Conservation (phyloP, 23 tunicate genomes). For the Ascidia mentula region DNA sequence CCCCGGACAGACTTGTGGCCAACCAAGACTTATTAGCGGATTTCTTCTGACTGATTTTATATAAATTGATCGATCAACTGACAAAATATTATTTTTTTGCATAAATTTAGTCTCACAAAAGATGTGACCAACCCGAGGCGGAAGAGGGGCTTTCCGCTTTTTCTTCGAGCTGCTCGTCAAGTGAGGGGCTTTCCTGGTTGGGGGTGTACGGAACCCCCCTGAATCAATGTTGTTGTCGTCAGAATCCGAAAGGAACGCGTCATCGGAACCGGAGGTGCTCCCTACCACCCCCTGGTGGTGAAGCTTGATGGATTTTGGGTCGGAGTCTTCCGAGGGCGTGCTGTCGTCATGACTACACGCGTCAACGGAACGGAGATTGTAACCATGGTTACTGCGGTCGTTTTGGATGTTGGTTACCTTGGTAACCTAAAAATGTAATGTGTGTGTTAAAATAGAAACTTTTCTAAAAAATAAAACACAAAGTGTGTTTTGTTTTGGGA, state of each 20-base stretch:
- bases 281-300: neutral
- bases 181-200: neutral
- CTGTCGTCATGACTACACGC: neutral
- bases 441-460: neutral
- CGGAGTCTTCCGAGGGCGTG: neutral
- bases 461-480: neutral
- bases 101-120: too few species aligned
- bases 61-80: too few species aligned
- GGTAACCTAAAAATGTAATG: constrained; percentile 5
- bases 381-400: constrained; percentile 3
- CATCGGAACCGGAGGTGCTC: constrained; percentile 46
- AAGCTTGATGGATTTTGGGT: neutral
- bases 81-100: too few species aligned
- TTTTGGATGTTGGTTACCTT: constrained; percentile 8
- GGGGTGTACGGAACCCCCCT: neutral
- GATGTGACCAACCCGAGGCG: constrained; percentile 67
- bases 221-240: constrained; percentile 20
- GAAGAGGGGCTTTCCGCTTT: constrained; percentile 65
- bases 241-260: constrained; percentile 58
- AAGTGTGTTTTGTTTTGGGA: neutral
- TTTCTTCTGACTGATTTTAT: too few species aligned
- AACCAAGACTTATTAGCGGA: too few species aligned
- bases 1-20: too few species aligned
- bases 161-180: constrained; percentile 28
- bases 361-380: constrained; percentile 16